Conservation (phyloP, 2,888 invertebrate genomes). For the Falcaria lacertinaria region DNA sequence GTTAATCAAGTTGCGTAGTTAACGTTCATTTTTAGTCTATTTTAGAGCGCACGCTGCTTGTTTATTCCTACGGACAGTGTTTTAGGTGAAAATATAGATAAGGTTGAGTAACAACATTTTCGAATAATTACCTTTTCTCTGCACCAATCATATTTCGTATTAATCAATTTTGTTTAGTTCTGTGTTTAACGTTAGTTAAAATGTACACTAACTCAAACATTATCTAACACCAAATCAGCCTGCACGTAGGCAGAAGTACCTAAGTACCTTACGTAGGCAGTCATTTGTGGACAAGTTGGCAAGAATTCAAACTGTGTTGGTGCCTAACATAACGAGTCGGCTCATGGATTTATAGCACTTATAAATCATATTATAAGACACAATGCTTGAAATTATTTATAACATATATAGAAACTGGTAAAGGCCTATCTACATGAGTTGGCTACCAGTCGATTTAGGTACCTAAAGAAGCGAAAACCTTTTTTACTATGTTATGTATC, state of each 20-base stretch:
- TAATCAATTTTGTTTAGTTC: no score
- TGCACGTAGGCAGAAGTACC: slow-evolving; percentile 1
- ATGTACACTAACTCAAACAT: no score
- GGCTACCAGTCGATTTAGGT: no score
- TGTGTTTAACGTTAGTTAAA: no score
- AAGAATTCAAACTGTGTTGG: slow-evolving; percentile 61
- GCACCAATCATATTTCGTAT: no score
- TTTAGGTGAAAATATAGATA: no score
- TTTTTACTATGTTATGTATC: no score
- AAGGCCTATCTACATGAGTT: no score
- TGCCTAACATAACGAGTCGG: slow-evolving; percentile 56
- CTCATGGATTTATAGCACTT: slow-evolving; percentile 56
- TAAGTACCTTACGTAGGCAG: slow-evolving; percentile 22
- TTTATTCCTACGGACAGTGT: neutral
- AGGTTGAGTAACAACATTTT: no score
- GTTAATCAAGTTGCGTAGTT: neutral
- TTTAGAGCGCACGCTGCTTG: neutral
- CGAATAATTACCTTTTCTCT: no score
- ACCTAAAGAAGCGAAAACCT: no score
- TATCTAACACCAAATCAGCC: neutral
- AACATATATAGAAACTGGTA: neutral
- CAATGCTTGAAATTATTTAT: slow-evolving; percentile 24
- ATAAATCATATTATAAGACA: slow-evolving; percentile 62
- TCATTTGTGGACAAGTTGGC: slow-evolving; percentile 61
- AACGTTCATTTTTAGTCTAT: neutral